Evolutionary conservation across 2,888 invertebrate species (phyloP).

Genomic region (Ornithoptera alexandrae): DNA sequence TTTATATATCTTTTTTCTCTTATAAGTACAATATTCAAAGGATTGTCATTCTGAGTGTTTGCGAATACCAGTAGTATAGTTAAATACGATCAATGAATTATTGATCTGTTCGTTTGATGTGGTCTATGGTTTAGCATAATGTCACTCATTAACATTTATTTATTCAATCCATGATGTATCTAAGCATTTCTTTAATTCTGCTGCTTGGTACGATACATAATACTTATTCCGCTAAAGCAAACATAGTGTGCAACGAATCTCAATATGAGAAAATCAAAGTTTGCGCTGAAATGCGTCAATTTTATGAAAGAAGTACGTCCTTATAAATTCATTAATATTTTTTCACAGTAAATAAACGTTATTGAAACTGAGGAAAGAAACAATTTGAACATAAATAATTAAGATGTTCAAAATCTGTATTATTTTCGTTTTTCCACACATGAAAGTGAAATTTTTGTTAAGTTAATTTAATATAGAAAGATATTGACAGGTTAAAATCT

Average conservation of each 20-base stretch:
- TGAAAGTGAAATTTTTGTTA: no score
- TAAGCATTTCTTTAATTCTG: constrained; percentile 20
- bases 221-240: background rate
- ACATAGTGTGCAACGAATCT: background rate
- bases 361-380: no score
- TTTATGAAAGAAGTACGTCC: background rate
- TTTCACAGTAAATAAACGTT: no score
- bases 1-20: background rate
- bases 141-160: constrained; percentile 25
- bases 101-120: constrained; percentile 26
- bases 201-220: background rate
- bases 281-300: background rate
- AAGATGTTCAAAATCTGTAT: no score
- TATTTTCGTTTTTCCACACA: no score
- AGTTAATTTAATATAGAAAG: no score
- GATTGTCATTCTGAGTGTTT: constrained; percentile 7
- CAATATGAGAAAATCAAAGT: background rate
- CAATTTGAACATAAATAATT: no score
- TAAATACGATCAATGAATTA: constrained; percentile 23
- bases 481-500: no score
- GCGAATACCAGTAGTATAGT: constrained; percentile 11
- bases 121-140: constrained; percentile 23
- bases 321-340: no score
- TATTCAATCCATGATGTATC: constrained; percentile 12
- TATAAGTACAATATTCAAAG: background rate